Conservation (phyloP, 2,113 vertebrate genomes). For the Empidonax alnorum region DNA sequence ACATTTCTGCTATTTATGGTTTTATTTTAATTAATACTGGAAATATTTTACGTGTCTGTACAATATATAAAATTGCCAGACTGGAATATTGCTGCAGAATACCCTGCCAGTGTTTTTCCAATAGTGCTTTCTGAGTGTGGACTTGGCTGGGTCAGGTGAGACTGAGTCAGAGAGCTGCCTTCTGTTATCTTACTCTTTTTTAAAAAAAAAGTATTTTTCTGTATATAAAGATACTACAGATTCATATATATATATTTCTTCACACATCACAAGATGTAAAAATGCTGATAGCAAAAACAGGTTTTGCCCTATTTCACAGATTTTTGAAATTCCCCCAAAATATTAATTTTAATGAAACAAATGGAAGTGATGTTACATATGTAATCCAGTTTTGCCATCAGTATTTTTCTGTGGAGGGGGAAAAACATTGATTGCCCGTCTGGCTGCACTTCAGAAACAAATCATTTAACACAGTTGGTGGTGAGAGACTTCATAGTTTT, state of each 20-base stretch:
- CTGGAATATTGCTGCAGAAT: not conserved
- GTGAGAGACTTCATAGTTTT: not conserved
- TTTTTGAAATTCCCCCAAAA: not conserved
- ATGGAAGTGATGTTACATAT: not conserved
- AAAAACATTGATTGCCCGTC: not conserved
- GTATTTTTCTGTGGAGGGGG: not conserved
- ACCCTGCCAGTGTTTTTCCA: not conserved
- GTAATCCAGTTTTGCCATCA: not conserved
- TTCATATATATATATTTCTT: not conserved
- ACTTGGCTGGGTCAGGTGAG: conserved; percentile 21
- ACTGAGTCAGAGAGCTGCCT: conserved; percentile 11
- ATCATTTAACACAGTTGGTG: not conserved
- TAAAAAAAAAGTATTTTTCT: not conserved
- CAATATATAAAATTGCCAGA: not conserved
- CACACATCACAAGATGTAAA: not conserved
- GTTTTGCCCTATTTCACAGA: not conserved
- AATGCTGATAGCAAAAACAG: not conserved
- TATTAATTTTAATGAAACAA: not conserved
- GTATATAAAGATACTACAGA: not conserved
- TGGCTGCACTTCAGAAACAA: not conserved
- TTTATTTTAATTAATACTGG: not conserved
- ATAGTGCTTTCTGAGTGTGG: not conserved
- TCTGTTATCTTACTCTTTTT: not conserved
- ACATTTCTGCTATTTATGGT: not conserved
- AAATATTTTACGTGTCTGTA: not conserved